A percentile compares a stretch with the other conserved stretches of the same genome.
phyloP scores from a whole-genome alignment of 2,888 invertebrate species.

The Aporophyla lueneburgensis region DNA sequence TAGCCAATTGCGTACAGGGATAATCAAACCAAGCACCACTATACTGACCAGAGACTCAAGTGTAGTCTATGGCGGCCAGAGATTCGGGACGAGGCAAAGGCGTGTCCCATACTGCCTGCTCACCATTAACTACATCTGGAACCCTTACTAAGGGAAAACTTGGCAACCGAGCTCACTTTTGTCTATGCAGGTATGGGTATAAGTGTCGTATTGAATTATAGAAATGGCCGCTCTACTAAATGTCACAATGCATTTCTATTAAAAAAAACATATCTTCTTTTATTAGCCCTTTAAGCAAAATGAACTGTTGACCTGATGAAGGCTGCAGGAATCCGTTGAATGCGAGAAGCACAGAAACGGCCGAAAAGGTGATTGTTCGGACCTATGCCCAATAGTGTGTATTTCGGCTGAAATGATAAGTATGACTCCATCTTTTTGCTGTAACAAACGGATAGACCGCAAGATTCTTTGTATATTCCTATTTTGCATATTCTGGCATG shows the following conservation, averaged over 20 bases:
- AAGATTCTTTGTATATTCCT: background rate
- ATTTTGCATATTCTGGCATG: background rate
- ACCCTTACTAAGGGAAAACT: conserved; percentile 47
- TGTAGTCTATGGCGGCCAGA: conserved; percentile 41
- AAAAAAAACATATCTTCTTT: background rate
- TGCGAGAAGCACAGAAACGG: background rate
- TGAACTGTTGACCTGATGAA: too few relatives aligned
- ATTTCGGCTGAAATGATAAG: background rate
- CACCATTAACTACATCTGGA: conserved; percentile 52
- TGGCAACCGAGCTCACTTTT: conserved; percentile 1
- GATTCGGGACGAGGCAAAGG: conserved; percentile 53
- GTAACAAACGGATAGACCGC: background rate
- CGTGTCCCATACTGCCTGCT: conserved; percentile 46
- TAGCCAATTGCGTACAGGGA: conserved; percentile 44
- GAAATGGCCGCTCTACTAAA: background rate
- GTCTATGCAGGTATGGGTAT: background rate
- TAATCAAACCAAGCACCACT: conserved; percentile 45
- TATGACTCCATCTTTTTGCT: background rate
- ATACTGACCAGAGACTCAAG: conserved; percentile 18
- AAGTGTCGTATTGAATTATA: background rate
- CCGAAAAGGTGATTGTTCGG: background rate
- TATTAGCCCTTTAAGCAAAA: too few relatives aligned
- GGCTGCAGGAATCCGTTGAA: background rate
- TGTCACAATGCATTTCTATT: background rate
- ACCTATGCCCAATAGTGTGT: background rate